Evolutionary conservation across 2,113 vertebrate genomes (phyloP).

Genomic region (Lasiurus cinereus): DNA sequence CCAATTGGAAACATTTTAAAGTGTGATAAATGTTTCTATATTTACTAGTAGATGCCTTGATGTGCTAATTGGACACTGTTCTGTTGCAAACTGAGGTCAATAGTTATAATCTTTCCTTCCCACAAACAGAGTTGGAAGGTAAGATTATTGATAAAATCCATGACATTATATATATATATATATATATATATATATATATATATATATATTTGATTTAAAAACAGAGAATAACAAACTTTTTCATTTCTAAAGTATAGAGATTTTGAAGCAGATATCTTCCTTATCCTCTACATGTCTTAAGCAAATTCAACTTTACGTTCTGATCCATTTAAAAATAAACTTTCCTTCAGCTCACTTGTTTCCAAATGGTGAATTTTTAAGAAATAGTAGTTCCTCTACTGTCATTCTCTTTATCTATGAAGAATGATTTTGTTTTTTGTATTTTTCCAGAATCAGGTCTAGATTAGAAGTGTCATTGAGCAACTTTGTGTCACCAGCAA

Average conservation of each 20-base stretch:
- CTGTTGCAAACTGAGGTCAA: background rate
- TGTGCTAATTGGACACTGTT: background rate
- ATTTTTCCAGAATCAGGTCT: background rate
- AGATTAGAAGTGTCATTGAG: background rate
- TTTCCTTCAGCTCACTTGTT: background rate
- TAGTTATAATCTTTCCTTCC: background rate
- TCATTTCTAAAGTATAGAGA: background rate
- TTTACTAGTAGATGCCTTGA: background rate
- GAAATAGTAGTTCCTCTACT: background rate
- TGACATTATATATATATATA: background rate
- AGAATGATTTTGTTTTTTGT: background rate
- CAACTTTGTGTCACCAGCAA: background rate
- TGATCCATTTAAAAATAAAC: background rate
- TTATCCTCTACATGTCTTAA: background rate
- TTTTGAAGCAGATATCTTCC: background rate
- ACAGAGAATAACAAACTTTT: background rate
- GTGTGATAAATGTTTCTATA: background rate
- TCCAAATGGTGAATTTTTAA: background rate
- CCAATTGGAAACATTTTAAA: background rate
- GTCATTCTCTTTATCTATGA: background rate
- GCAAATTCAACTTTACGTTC: background rate
- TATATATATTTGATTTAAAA: background rate
- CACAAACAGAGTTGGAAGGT: background rate
- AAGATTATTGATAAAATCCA: background rate
- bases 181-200: too few species aligned